Conservation (phyloP, 2,113 vertebrate species). For the Cygnus buccinator region DNA sequence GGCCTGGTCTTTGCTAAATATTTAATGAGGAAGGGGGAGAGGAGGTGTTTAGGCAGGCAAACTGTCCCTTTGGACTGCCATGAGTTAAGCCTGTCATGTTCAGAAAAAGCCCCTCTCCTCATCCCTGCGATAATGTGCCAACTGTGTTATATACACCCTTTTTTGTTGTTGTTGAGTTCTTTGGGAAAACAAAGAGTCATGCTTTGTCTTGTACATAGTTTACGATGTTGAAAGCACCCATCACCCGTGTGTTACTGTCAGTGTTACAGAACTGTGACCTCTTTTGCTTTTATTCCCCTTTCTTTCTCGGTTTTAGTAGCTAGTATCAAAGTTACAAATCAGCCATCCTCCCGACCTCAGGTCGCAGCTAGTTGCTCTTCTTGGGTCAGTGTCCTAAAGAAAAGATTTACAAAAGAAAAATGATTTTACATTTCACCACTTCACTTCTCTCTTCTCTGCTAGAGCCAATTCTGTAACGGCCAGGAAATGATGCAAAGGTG, state of each 20-base stretch:
- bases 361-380: not conserved
- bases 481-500: not conserved
- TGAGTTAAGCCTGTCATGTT: not conserved
- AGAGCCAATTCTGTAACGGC: not conserved
- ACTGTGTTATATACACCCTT: not conserved
- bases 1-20: not conserved
- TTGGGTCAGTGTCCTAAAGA: conserved; percentile 17
- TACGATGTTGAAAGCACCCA: conserved; percentile 67
- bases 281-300: conserved; percentile 49
- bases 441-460: not conserved
- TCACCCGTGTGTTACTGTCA: conserved; percentile 75
- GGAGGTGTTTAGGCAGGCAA: conserved; percentile 21
- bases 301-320: conserved; percentile 43
- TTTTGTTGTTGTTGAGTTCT: not conserved
- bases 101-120: conserved; percentile 23
- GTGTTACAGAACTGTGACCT: conserved; percentile 73
- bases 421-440: not conserved
- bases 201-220: conserved; percentile 82
- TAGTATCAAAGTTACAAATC: conserved; percentile 22
- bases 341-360: not conserved
- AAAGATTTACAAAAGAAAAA: not conserved
- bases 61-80: conserved; percentile 47
- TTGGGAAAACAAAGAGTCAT: conserved; percentile 38
- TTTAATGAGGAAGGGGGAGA: conserved; percentile 36
- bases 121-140: not conserved